Conservation (phyloP, 2,797 vertebrate genomes). For the Rhynchonycteris naso region DNA sequence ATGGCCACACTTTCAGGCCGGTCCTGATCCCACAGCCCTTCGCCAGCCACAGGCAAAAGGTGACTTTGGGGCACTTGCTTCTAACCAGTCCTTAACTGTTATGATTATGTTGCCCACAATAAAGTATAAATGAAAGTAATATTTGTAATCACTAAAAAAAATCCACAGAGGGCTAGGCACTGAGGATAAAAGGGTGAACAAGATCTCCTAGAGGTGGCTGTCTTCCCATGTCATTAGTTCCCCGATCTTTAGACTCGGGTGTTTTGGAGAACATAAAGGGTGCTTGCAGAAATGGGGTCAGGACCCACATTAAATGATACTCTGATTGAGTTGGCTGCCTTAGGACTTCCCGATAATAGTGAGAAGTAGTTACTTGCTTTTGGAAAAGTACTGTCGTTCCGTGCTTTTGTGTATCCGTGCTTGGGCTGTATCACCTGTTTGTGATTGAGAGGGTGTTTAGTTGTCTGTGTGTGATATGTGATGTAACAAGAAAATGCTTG, state of each 20-base stretch:
- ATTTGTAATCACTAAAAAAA: background rate
- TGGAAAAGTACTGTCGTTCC: background rate
- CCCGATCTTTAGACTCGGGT: background rate
- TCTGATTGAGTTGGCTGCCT: background rate
- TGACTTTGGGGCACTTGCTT: background rate
- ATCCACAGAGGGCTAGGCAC: background rate
- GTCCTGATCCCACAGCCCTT: background rate
- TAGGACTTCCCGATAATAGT: background rate
- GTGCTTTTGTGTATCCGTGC: background rate
- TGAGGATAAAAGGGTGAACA: background rate
- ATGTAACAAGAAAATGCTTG: background rate
- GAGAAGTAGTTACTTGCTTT: background rate
- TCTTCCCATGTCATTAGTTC: background rate
- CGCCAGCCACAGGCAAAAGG: background rate
- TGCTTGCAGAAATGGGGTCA: background rate
- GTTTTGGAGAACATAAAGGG: background rate
- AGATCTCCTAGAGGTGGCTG: background rate
- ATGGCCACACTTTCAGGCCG: background rate
- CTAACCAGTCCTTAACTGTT: background rate
- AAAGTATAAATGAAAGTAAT: background rate
- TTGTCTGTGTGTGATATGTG: background rate
- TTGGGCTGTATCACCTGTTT: background rate
- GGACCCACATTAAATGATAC: too few relatives aligned
- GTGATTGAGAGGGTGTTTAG: background rate
- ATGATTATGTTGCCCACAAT: background rate